Base-by-base conservation (phyloP, 2,888 invertebrate genomes). In the Drosophila melanocephala region DNA sequence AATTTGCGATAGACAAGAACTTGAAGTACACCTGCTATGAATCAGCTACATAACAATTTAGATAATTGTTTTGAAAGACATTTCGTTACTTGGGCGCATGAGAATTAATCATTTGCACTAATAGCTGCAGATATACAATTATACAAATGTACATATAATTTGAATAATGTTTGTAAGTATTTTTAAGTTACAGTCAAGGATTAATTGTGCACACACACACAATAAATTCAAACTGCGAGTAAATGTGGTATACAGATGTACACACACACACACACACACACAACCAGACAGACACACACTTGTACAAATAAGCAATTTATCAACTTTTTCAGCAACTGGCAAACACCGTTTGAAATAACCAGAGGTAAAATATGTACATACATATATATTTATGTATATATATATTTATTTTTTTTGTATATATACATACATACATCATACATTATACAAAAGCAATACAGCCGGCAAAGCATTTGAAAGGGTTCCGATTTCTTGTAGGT, bases 401-500 rank as follows among this genome's bases (percentile, higher is more conserved):
- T 28, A 22, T 33, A 32, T 26, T 22, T 7, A 50, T 14, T 28
- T 30, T 10, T 42, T 42, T 5, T 42, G 42, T 5, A 47, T 28
- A 44, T 16, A 50, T 55, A 14, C n/a, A 22, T 32, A n/a, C 26
- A 39, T 6, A 59, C n/a, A 33, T 39, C 28, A 12, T 37, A 19
- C 39, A 62, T 61, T 79, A 33, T 52, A 61, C 47, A 73, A 73
- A 61, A 61, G 52, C 62, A 59, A 32, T 19, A 55, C 58, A 77
- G 59, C 65, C 62, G 80, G 64, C 65, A 37, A 33, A 62, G 14
- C 69, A 57, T 51, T 77, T 57, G 72, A 72, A 79, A 79, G 72
- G 82, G 79, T 66, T 69, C 69, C 52, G 19, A 58, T 55, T 80
- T 82, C 78, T 77, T 37, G 73, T 69, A 55, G 51, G 47, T 79